These are phyloP conservation scores for Caiman crocodilus DNA, from an alignment of 2,797 vertebrate genomes.

Conservation along the genomic window DNA sequence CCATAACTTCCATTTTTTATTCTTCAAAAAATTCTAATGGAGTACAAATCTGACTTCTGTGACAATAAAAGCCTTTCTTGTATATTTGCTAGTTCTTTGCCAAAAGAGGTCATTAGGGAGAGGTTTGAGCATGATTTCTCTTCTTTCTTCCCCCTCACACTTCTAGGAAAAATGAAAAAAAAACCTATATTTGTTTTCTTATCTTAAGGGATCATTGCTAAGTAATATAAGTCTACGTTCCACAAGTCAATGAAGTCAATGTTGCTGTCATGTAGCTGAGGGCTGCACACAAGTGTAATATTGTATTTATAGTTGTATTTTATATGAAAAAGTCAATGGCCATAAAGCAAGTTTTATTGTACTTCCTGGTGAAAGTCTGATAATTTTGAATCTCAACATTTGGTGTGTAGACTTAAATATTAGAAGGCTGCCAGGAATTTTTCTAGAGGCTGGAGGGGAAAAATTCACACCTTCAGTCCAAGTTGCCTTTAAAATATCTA, in stretches of 20 bases:
- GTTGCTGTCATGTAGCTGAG: not conserved
- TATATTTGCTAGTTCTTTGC: not conserved
- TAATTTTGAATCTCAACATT: not conserved
- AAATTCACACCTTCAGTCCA: conserved; percentile 36
- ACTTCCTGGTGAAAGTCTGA: not conserved
- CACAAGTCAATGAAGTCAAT: not conserved
- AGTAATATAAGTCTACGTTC: conserved; percentile 28
- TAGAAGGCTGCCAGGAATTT: conserved; percentile 21
- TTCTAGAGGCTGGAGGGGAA: conserved; percentile 39
- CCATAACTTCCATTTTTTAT: not conserved
- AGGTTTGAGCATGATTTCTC: not conserved
- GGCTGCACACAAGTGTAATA: not conserved
- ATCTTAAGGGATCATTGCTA: conserved; percentile 7
- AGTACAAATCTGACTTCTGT: conserved; percentile 44
- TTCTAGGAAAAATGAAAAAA: not conserved
- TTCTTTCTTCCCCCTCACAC: not conserved
- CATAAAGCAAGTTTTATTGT: not conserved
- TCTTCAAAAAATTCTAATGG: conserved; percentile 23
- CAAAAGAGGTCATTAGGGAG: not conserved
- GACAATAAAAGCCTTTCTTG: not conserved
- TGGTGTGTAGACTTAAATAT: not conserved
- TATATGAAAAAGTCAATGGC: not conserved
- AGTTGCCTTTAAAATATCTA: not conserved
- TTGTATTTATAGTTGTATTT: not conserved
- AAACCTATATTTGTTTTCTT: not conserved